phyloP scores from a whole-genome alignment of 92 coral and sea anemone species.

The Porites lobata region DNA sequence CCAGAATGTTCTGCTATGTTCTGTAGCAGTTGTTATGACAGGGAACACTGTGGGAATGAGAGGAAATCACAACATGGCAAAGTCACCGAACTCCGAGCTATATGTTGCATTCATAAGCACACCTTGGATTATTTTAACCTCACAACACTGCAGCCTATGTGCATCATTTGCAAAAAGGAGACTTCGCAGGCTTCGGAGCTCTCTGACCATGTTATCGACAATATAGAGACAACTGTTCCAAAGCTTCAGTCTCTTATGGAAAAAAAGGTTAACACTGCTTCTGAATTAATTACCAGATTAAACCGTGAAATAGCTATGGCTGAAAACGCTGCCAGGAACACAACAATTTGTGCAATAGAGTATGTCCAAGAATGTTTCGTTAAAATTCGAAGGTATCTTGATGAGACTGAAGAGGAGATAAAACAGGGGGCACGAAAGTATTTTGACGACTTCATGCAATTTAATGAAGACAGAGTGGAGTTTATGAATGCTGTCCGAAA shows the following conservation, averaged over 20 bases:
- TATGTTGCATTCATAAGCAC: constrained; percentile 85
- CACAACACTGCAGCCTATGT: constrained; percentile 72
- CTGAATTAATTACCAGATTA: constrained; percentile 41
- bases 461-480: constrained; percentile 35
- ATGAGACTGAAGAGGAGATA: constrained; percentile 66
- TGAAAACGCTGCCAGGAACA: constrained; percentile 53
- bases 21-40: constrained; percentile 88
- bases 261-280: constrained; percentile 69
- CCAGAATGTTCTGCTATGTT: constrained; percentile 96
- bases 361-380: constrained; percentile 53
- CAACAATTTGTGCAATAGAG: constrained; percentile 41
- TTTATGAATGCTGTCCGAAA: constrained; percentile 20
- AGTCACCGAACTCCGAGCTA: constrained; percentile 70
- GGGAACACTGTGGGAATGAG: constrained; percentile 85
- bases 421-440: constrained; percentile 29
- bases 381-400: constrained; percentile 50
- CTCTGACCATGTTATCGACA: constrained; percentile 66
- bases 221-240: constrained; percentile 60
- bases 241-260: constrained; percentile 66
- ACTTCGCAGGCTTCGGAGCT: constrained; percentile 34
- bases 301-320: constrained; percentile 22
- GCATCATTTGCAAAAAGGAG: constrained; percentile 77
- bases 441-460: constrained; percentile 42
- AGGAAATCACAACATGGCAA: constrained; percentile 87
- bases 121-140: constrained; percentile 90